Base-by-base conservation (phyloP, 2,113 vertebrate genomes). In the Ceuthmochares aereus region DNA sequence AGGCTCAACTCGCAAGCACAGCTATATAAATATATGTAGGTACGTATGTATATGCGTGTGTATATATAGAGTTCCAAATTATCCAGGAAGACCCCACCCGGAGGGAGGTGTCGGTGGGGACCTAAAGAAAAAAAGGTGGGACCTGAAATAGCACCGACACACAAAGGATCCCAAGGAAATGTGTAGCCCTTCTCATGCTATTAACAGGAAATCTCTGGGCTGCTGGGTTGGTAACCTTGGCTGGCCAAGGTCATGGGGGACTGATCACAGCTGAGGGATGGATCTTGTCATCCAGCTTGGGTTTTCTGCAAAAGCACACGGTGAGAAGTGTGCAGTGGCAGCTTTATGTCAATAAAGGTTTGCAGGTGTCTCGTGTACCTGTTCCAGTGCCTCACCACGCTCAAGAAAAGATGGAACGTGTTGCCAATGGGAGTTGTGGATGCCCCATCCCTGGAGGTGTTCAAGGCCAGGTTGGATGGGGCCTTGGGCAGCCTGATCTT, bases 81-180 rank as follows among this genome's bases (percentile, higher is more conserved):
- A 43, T 88, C 90, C 42, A 3, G 95, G 92, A 88, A 92, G 75
- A 55, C 85, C 55, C 87, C 93, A 93, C 95, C 96, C 95, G 77
- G 79, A 77, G 49, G 74, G 77, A 87, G 95, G 14, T 85, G 92
- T 64, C 92, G 92, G 79, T 94, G 95, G 63, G 74, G 87, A 91
- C 20, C 59, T 4, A 23, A 77, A 82, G 49, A 32, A 27, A 59
- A 52, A 73, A 60, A 84, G 12, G n/a, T 59, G 54, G 72, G 76
- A 84, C 73, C 64, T 8, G 5, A 95, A 96, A 97, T 96, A 96
- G 93, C 86, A 45, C 15, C 0, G 1, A 51, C 47, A 81, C 63
- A 97, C 93, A 96, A 97, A 96, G 86, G 86, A 94, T 81, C 32
- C 54, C 93, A 81, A 93, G 96, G 96, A 96, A 97, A 92, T 9